A percentile compares a stretch with the other conserved stretches of the same genome.
These are phyloP conservation scores for Zaprionus gabonicus DNA, from an alignment of 1,140 invertebrate species.

Conservation along the genomic window DNA sequence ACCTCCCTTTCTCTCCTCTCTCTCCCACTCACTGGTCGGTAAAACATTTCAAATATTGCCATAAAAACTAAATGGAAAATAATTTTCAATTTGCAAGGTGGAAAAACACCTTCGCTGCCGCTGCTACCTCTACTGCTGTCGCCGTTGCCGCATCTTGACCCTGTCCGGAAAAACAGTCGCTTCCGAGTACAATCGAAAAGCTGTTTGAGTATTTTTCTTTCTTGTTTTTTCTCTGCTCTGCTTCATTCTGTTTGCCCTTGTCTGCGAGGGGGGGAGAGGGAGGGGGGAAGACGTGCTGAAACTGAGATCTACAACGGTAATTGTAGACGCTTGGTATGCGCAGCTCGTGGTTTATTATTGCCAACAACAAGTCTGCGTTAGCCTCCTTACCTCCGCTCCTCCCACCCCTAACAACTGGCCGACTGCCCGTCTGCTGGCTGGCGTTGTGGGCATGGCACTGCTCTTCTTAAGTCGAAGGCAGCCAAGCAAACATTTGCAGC, in stretches of 20 bases:
- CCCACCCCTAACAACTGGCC: slow-evolving; percentile 3
- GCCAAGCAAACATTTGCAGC: slow-evolving; percentile 75
- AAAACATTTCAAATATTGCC: slow-evolving; percentile 41
- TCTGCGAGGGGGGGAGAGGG: not conserved
- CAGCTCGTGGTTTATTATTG: slow-evolving; percentile 75
- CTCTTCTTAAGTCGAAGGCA: slow-evolving; percentile 64
- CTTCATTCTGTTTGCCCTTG: slow-evolving; percentile 21
- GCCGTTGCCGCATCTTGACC: slow-evolving; percentile 16
- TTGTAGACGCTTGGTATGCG: slow-evolving; percentile 77
- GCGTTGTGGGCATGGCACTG: slow-evolving; percentile 53
- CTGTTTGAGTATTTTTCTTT: slow-evolving; percentile 23
- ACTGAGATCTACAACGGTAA: slow-evolving; percentile 60
- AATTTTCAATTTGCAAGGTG: slow-evolving; percentile 74
- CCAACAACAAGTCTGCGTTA: slow-evolving; percentile 23
- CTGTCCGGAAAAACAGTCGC: slow-evolving; percentile 15
- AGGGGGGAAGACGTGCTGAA: not conserved
- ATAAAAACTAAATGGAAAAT: slow-evolving; percentile 63
- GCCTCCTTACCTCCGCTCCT: not conserved
- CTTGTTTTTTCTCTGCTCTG: slow-evolving; percentile 32
- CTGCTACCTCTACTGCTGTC: too few species aligned
- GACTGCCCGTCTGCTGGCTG: slow-evolving; percentile 13
- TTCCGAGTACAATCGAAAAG: slow-evolving; percentile 37
- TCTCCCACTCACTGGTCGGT: not conserved
- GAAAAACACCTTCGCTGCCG: not conserved
- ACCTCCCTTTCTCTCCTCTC: not conserved